A percentile compares a stretch with the other conserved stretches of the same genome.
phyloP scores from a whole-genome alignment of 2,797 vertebrate species.

The Rhabdophis nuchalis region DNA sequence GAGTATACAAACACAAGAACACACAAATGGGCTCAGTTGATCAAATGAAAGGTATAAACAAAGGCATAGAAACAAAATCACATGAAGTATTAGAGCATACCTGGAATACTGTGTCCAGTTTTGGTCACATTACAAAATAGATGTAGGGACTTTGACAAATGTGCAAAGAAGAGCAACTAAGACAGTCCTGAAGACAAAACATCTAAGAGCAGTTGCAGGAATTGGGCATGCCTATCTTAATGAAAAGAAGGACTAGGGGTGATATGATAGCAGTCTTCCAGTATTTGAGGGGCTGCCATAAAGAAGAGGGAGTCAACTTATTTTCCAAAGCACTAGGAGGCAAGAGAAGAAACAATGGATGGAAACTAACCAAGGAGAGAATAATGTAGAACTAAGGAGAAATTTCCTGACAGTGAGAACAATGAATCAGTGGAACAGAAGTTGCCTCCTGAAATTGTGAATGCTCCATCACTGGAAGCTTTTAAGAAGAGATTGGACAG shows the following conservation, averaged over 20 bases:
- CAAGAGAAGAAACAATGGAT: neutral
- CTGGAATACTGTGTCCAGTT: neutral
- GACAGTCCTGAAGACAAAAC: neutral
- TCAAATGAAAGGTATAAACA: neutral
- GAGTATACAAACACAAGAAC: neutral
- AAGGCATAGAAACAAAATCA: neutral
- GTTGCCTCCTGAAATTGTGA: neutral
- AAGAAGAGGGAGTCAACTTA: neutral
- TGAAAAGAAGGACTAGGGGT: neutral
- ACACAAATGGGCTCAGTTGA: neutral
- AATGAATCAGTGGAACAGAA: neutral
- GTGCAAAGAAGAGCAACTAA: neutral
- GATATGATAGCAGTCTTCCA: neutral
- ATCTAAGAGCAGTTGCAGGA: neutral
- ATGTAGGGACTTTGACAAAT: neutral
- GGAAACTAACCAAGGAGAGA: neutral
- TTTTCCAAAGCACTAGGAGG: neutral
- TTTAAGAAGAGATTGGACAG: neutral
- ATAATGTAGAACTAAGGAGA: too few species aligned
- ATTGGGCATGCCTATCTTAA: neutral
- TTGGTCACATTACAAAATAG: neutral
- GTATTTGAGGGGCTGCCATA: neutral
- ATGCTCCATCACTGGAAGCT: neutral
- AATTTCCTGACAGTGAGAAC: neutral
- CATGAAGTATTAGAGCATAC: neutral